Evolutionary conservation across 1,140 invertebrate genomes (phyloP).

Genomic region (Oncopodura yosiiana): DNA sequence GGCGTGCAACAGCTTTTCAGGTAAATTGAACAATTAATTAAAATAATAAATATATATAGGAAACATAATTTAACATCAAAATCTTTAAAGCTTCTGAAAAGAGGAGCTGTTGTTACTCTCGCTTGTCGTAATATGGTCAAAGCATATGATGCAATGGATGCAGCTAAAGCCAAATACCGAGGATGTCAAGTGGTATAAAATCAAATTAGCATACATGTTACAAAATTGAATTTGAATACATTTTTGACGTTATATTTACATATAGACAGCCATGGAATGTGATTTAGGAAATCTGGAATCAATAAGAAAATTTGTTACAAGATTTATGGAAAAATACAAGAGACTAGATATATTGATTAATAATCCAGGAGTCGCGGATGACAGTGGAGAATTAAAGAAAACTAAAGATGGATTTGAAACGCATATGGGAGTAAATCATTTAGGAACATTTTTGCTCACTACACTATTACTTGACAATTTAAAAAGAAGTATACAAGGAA

Average conservation of each 20-base stretch:
- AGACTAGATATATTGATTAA: constrained; percentile 11
- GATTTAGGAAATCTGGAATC: constrained; percentile 13
- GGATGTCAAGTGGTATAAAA: no score
- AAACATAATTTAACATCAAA: no score
- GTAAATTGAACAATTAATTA: no score
- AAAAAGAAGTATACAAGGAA: constrained; percentile 49
- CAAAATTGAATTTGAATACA: not conserved
- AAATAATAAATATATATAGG: no score
- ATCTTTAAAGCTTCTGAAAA: no score
- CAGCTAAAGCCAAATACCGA: not conserved
- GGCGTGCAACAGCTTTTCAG: constrained; percentile 38
- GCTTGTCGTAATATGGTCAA: constrained; percentile 56
- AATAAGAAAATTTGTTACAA: constrained; percentile 2
- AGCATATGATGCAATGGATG: constrained; percentile 49
- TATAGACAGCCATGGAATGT: constrained; percentile 6
- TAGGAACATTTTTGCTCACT: constrained; percentile 73
- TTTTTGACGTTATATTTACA: not conserved
- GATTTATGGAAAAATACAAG: not conserved
- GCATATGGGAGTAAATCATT: constrained; percentile 66
- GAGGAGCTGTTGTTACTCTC: constrained; percentile 60
- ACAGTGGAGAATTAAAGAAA: constrained; percentile 1
- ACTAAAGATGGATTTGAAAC: constrained; percentile 67
- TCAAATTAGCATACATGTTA: not conserved
- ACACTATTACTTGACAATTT: constrained; percentile 61
- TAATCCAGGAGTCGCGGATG: constrained; percentile 12